These are phyloP conservation scores for Tenthredo livida DNA, from an alignment of 2,888 invertebrate species.

Conservation along the genomic window DNA sequence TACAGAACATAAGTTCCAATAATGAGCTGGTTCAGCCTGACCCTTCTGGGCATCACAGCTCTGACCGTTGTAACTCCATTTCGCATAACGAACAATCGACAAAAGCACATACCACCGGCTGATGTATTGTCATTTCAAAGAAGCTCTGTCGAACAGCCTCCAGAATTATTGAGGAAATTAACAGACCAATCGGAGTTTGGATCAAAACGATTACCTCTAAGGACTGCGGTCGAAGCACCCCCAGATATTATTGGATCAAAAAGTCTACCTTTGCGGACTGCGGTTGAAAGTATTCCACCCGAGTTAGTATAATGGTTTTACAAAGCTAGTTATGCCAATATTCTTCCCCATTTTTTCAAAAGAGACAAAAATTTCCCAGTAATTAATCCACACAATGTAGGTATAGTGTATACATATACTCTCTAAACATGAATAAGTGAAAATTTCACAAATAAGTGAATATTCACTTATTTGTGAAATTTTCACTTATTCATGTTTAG, in stretches of 20 bases:
- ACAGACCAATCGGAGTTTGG: slow-evolving; percentile 38
- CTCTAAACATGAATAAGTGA: too few species aligned
- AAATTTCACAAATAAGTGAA: too few species aligned
- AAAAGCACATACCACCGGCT: slow-evolving; percentile 68
- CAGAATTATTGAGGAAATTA: slow-evolving; percentile 61
- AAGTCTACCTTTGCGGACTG: slow-evolving; percentile 85
- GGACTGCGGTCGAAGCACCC: slow-evolving; percentile 66
- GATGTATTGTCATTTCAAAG: slow-evolving; percentile 76
- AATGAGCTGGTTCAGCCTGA: slow-evolving; percentile 64
- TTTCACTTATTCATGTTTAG: too few species aligned
- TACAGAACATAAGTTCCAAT: slow-evolving; percentile 56
- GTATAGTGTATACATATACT: too few species aligned
- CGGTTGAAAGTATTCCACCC: slow-evolving; percentile 87
- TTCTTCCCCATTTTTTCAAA: too few species aligned
- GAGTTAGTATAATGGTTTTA: slow-evolving; percentile 68
- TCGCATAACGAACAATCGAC: slow-evolving; percentile 68
- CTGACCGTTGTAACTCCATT: slow-evolving; percentile 67
- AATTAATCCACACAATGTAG: too few species aligned
- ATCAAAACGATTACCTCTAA: slow-evolving; percentile 51
- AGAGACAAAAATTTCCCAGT: too few species aligned
- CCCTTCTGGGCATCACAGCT: slow-evolving; percentile 64
- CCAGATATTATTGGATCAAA: slow-evolving; percentile 73
- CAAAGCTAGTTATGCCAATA: background rate
- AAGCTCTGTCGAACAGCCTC: slow-evolving; percentile 78
- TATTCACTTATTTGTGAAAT: too few species aligned